A percentile compares a stretch with the other conserved stretches of the same genome.
phyloP scores from a whole-genome alignment of 2,888 invertebrate species.

The Fabriciana adippe region DNA sequence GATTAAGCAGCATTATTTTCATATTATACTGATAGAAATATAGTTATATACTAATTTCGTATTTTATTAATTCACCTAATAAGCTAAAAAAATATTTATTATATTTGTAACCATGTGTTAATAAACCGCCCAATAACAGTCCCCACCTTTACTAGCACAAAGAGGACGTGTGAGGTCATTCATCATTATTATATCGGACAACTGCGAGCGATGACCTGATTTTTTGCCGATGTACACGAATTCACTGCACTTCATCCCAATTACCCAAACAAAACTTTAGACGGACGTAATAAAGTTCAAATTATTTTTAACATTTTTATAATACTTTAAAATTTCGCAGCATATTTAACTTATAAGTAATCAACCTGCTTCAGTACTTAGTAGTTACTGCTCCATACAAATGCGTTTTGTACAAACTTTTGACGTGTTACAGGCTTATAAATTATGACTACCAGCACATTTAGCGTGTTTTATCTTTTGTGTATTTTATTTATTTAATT shows the following conservation, averaged over 20 bases:
- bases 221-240: constrained; percentile 44
- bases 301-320: neutral
- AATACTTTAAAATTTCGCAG: constrained; percentile 35
- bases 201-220: constrained; percentile 47
- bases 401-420: constrained; percentile 32
- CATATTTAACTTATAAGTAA: constrained; percentile 36
- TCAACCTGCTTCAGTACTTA: constrained; percentile 35
- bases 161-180: constrained; percentile 48
- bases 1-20: no score
- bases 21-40: no score
- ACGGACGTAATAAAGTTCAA: neutral
- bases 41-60: no score
- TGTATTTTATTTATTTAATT: neutral
- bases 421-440: constrained; percentile 22
- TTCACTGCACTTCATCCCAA: constrained; percentile 34
- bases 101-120: no score
- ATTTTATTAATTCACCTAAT: neutral
- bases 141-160: constrained; percentile 38
- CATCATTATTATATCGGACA: constrained; percentile 57
- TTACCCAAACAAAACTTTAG: constrained; percentile 24
- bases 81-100: neutral
- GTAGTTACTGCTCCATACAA: constrained; percentile 26
- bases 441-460: constrained; percentile 15
- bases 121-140: constrained; percentile 31
- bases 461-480: constrained; percentile 4